A percentile compares a stretch with the other conserved stretches of the same genome.
Conservation (phyloP, 2,797 vertebrate genomes). For the Pipistrellus nathusii region DNA sequence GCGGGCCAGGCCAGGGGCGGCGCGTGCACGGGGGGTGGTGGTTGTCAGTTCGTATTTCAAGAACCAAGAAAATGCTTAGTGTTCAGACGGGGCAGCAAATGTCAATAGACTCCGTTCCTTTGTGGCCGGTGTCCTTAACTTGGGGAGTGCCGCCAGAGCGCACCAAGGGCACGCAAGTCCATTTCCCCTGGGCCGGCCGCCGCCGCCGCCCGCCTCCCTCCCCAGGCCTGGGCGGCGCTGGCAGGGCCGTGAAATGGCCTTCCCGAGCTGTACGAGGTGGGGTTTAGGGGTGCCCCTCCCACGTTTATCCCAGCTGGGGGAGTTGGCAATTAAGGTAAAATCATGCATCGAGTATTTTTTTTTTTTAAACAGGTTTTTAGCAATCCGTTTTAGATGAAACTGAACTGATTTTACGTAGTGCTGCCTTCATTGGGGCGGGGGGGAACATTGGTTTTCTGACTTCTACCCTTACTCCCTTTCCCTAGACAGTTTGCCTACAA, state of each 20-base stretch:
- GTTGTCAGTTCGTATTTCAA: conserved; percentile 66
- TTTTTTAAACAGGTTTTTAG: conserved; percentile 38
- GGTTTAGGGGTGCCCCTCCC: background rate
- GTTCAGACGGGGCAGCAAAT: conserved; percentile 48
- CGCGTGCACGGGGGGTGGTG: background rate
- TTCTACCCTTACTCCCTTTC: background rate
- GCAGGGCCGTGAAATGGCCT: too few relatives aligned
- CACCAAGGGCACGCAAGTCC: conserved; percentile 77
- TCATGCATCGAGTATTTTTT: background rate
- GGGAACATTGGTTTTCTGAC: background rate
- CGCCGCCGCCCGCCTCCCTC: background rate
- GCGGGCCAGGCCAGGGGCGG: background rate
- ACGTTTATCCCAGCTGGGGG: too few relatives aligned
- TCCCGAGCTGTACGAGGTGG: background rate
- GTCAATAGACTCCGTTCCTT: conserved; percentile 72
- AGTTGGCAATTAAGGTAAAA: too few relatives aligned
- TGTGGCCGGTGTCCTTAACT: conserved; percentile 76
- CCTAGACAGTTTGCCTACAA: background rate
- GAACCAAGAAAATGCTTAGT: conserved; percentile 71
- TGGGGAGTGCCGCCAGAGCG: conserved; percentile 65
- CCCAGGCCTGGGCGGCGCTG: background rate
- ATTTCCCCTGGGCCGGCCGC: background rate
- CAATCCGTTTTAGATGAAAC: background rate
- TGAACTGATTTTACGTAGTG: conserved; percentile 36
- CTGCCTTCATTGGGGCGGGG: background rate